A percentile compares a stretch with the other conserved stretches of the same genome.
Evolutionary conservation across 2,888 invertebrate species (phyloP).

Genomic region (Lochmaea crataegi): DNA sequence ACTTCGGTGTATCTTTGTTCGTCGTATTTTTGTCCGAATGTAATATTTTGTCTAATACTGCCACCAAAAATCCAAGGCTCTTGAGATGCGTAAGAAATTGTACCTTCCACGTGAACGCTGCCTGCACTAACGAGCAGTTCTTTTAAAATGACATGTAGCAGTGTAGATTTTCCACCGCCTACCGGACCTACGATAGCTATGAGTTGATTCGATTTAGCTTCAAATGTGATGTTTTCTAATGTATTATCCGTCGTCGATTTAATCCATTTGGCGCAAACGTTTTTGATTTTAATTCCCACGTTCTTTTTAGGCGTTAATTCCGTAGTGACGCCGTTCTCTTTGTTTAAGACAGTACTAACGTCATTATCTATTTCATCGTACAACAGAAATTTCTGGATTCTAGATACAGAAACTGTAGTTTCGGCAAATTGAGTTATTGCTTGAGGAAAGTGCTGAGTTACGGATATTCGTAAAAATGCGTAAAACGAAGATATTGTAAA

Average conservation of each 20-base stretch:
- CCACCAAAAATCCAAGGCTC: conserved; percentile 87
- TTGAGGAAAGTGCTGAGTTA: conserved; percentile 74
- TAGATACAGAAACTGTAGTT: conserved; percentile 51
- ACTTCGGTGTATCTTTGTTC: conserved; percentile 73
- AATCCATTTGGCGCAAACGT: conserved; percentile 45
- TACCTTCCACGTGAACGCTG: conserved; percentile 46
- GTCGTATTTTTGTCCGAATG: conserved; percentile 84
- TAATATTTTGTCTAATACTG: conserved; percentile 90
- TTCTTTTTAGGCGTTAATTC: background rate
- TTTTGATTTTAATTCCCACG: conserved; percentile 26
- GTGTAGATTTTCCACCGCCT: conserved; percentile 72
- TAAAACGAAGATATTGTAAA: conserved; percentile 83
- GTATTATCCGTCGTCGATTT: conserved; percentile 38
- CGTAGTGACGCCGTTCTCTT: background rate
- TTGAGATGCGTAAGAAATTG: conserved; percentile 71
- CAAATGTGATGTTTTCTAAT: conserved; percentile 39
- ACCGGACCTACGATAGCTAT: conserved; percentile 72
- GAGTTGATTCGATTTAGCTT: conserved; percentile 35
- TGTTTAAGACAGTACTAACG: background rate
- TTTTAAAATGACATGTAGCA: conserved; percentile 71
- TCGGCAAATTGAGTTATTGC: conserved; percentile 80
- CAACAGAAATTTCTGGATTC: conserved; percentile 70
- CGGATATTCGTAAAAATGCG: conserved; percentile 74
- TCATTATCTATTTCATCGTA: conserved; percentile 52
- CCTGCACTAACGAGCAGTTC: conserved; percentile 78